Base-by-base conservation (phyloP, 2,113 vertebrate genomes). In the Indri indri region DNA sequence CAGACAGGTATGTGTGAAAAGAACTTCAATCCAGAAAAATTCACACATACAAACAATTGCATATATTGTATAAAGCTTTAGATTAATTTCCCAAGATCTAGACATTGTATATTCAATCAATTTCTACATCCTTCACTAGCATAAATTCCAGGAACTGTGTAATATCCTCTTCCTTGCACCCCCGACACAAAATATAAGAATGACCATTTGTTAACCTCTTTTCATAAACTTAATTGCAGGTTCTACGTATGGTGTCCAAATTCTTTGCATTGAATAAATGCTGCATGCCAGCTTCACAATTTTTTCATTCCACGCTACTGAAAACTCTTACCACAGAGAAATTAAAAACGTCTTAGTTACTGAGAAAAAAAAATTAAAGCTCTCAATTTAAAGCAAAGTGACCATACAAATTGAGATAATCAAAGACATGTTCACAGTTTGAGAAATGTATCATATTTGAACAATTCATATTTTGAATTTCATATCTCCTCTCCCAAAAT, bases 111-210 rank as follows among this genome's bases (percentile, higher is more conserved):
- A 47, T 5, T 37, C 42, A 42, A 45, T 91, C 61, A 76, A 59
- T 68, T 95, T 84, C 37, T 79, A 16, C 45, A 80, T 65, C 8
- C 12, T 14, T 91, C 54, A 42, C 11, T 91, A 79, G 18, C 27
- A 90, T 47, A 57, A n/a, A 90, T 95, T 96, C 16, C 47, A 94
- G 70, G 27, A 68, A 95, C 14, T 50, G 63, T 83, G 37, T 68
- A 91, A 54, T 59, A 82, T 54, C 32, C 14, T 80, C 27, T 83
- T 61, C 45, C 14, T 25, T 32, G 32, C 6, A 23, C 30, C 52
- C 7, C n/a, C 16, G 25, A 63, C 16, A 68, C 47, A 37, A 80
- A 88, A 81, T 73, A 50, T 50, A 52, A 85, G 20, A 74, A 13
- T 82, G 74, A 80, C 10, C 30, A 52, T 68, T 68, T 86, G 61